These are phyloP conservation scores for Pachycephus smyrnensis DNA, from an alignment of 2,888 invertebrate genomes.

Conservation along the genomic window DNA sequence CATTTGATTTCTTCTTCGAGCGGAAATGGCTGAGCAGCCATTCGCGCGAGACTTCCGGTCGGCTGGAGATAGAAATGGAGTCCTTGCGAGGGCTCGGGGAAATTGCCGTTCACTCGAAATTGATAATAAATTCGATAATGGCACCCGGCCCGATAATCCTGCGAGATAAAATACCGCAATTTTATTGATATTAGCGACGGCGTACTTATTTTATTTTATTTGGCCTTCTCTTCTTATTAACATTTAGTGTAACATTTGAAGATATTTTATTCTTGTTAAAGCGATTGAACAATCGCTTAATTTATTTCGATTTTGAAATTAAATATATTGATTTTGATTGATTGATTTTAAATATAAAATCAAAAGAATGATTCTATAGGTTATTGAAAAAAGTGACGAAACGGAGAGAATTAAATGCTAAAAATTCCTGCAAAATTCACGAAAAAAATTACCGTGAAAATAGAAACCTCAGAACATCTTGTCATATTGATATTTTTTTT, in stretches of 20 bases:
- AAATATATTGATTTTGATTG: no score
- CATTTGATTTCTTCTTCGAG: conserved; percentile 44
- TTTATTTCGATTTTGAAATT: no score
- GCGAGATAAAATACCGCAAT: conserved; percentile 59
- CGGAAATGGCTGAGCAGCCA: conserved; percentile 67
- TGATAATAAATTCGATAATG: conserved; percentile 66
- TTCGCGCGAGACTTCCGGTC: conserved; percentile 64
- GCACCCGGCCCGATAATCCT: conserved; percentile 48
- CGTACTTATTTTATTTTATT: conserved; percentile 20
- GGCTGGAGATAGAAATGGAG: conserved; percentile 63
- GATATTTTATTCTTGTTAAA: not conserved
- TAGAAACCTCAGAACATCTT: no score
- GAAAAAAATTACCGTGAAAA: no score
- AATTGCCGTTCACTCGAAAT: conserved; percentile 63
- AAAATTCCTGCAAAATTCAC: no score
- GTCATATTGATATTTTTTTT: no score
- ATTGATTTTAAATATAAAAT: no score
- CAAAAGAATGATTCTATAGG: not conserved
- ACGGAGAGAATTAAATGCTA: no score
- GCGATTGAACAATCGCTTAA: conserved; percentile 12
- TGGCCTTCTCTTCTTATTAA: conserved; percentile 12
- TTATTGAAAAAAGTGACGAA: no score
- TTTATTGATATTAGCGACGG: conserved; percentile 50
- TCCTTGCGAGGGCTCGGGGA: conserved; percentile 43
- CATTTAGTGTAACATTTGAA: conserved; percentile 15